Conservation (phyloP, 2,113 vertebrate species). For the Sapajus apella region DNA sequence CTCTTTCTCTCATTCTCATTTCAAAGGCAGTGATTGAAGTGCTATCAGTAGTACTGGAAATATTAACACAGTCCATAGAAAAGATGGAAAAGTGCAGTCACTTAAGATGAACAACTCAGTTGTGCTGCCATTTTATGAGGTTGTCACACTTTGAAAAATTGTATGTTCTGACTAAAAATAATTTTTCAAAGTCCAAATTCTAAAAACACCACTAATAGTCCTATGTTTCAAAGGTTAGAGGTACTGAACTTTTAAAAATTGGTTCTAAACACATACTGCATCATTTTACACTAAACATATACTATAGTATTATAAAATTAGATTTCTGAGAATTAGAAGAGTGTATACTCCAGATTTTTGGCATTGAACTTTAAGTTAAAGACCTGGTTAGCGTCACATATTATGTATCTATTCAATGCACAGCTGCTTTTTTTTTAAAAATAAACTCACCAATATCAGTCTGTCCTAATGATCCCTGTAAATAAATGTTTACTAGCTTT, state of each 20-base stretch:
- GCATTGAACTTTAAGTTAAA: slow-evolving; percentile 36
- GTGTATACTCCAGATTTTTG: slow-evolving; percentile 17
- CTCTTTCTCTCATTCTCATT: slow-evolving; percentile 57
- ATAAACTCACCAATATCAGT: background rate
- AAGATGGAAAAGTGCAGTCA: slow-evolving; percentile 11
- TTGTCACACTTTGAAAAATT: slow-evolving; percentile 34
- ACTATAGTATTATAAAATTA: slow-evolving; percentile 21
- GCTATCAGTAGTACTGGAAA: slow-evolving; percentile 29
- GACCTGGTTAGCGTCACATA: background rate
- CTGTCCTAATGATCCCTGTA: background rate
- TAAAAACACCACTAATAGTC: background rate
- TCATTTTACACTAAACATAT: slow-evolving; percentile 17
- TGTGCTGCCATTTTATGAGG: slow-evolving; percentile 33
- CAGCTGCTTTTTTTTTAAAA: background rate
- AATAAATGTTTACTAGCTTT: slow-evolving; percentile 11
- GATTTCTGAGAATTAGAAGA: slow-evolving; percentile 35
- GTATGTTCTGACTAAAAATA: slow-evolving; percentile 42
- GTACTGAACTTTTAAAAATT: background rate
- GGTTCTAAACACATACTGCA: background rate
- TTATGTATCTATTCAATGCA: background rate
- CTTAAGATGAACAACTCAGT: slow-evolving; percentile 19
- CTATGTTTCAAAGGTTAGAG: slow-evolving; percentile 31
- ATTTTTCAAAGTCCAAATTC: slow-evolving; percentile 51
- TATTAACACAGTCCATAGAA: slow-evolving; percentile 36
- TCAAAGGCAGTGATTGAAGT: slow-evolving; percentile 68